Base-by-base conservation (phyloP, 1,140 invertebrate genomes). In the Matsumurasca onukii region DNA sequence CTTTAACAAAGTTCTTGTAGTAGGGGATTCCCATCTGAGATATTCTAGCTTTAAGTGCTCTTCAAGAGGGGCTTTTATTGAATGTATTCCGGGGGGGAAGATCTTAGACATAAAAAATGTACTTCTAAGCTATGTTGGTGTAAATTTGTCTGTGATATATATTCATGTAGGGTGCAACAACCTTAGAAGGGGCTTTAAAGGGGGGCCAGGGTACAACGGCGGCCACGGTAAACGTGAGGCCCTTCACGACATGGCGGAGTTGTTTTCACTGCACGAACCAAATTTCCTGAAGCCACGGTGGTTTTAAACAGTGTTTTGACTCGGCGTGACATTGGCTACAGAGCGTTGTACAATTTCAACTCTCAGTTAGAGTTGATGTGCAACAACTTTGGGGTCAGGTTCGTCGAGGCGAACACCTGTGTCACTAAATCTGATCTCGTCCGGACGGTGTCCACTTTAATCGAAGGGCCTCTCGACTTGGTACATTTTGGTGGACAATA, bases 231-330 rank as follows among this genome's bases (percentile, higher is more conserved):
- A 51, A n/a, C 49, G 49, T 3, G 49, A 51, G 49, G 49, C 49
- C 3, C 49, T 51, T 22, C 49, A 51, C 49, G 49, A 3, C 49
- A 51, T 51, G 49, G 49, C 49, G 3, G 49, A 51, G 17, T 20
- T 51, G n/a, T n/a, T 51, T 51, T 51, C n/a, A 20, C n/a, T 3
- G 49, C 49, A 3, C n/a, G n/a, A 51, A 51, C 49, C n/a, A 5
- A 51, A 20, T 51, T 51, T n/a, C 49, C 49, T 51, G 24, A 51
- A 17, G n/a, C 49, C n/a, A 5, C 3, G n/a, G 24, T 51, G n/a
- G n/a, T 51, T 51, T 17, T 51, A 51, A 51, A 51, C 24, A 51
- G 49, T 51, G 24, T 51, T 51, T 51, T 51, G 24, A 51, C 24
- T 22, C 5, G 49, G 24, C 24, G 17, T 9, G 49, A 51, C n/a